These are phyloP conservation scores for Dipodomys stephensi DNA, from an alignment of 2,113 vertebrate genomes.

Conservation along the genomic window DNA sequence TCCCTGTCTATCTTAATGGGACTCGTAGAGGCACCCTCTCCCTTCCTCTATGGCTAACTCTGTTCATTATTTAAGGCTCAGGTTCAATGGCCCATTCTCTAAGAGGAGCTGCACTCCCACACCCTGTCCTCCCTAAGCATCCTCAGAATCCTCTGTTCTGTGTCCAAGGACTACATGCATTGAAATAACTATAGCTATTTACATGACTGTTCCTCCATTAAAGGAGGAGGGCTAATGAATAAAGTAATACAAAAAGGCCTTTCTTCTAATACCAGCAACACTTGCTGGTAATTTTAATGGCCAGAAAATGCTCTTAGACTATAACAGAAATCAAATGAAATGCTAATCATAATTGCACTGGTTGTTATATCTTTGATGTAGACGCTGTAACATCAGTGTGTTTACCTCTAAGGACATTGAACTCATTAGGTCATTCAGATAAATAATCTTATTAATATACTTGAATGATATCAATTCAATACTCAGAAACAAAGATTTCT, in stretches of 20 bases:
- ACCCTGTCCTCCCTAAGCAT: background rate
- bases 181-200: background rate
- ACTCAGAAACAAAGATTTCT: background rate
- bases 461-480: background rate
- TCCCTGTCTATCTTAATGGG: no score
- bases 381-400: background rate
- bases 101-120: background rate
- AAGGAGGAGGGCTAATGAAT: slow-evolving; percentile 33
- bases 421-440: background rate
- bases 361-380: background rate
- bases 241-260: background rate
- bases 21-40: background rate
- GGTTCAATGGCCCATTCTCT: background rate
- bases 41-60: background rate
- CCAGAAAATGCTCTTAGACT: background rate
- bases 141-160: background rate
- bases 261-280: background rate
- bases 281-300: slow-evolving; percentile 13
- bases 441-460: background rate
- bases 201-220: background rate
- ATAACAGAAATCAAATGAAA: slow-evolving; percentile 15
- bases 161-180: background rate
- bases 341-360: background rate
- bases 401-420: background rate
- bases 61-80: background rate